A percentile compares a stretch with the other conserved stretches of the same genome.
These are phyloP conservation scores for Esox masquinongy DNA, from an alignment of 2,797 vertebrate genomes.

Conservation along the genomic window DNA sequence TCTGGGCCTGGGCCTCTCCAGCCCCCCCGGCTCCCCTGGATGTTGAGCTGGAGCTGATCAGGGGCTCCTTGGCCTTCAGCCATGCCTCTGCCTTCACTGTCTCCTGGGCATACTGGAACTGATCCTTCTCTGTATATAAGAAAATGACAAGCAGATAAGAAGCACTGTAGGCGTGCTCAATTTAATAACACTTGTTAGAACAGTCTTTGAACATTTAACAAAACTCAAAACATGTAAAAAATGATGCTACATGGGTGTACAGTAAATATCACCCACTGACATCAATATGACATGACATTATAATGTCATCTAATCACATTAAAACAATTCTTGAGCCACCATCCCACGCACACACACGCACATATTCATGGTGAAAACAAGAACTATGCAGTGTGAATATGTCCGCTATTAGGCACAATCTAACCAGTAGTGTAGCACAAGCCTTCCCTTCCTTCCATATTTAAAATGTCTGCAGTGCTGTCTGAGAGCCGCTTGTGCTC, in stretches of 20 bases:
- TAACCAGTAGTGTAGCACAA: slow-evolving; percentile 6
- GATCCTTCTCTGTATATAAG: slow-evolving; percentile 82
- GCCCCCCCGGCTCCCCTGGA: slow-evolving; percentile 62
- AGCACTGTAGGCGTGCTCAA: background rate
- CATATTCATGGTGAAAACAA: background rate
- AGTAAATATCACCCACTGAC: background rate
- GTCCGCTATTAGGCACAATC: slow-evolving; percentile 8
- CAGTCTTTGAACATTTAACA: background rate
- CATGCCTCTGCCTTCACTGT: slow-evolving; percentile 87
- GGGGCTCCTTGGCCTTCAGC: slow-evolving; percentile 88
- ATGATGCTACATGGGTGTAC: background rate
- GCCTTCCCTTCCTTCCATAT: slow-evolving; percentile 28
- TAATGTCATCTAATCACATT: background rate
- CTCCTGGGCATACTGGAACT: slow-evolving; percentile 86
- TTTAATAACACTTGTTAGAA: slow-evolving; percentile 21
- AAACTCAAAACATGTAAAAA: slow-evolving; percentile 7
- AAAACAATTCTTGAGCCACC: background rate
- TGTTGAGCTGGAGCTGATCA: slow-evolving; percentile 58
- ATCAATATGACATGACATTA: background rate
- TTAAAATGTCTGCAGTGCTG: slow-evolving; percentile 27
- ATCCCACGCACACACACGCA: background rate
- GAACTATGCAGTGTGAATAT: slow-evolving; percentile 13
- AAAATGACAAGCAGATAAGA: slow-evolving; percentile 24
- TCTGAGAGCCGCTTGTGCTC: slow-evolving; percentile 18
- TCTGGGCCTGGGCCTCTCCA: slow-evolving; percentile 76